Evolutionary conservation across 2,113 vertebrate genomes (phyloP).

Genomic region (Python bivittatus): DNA sequence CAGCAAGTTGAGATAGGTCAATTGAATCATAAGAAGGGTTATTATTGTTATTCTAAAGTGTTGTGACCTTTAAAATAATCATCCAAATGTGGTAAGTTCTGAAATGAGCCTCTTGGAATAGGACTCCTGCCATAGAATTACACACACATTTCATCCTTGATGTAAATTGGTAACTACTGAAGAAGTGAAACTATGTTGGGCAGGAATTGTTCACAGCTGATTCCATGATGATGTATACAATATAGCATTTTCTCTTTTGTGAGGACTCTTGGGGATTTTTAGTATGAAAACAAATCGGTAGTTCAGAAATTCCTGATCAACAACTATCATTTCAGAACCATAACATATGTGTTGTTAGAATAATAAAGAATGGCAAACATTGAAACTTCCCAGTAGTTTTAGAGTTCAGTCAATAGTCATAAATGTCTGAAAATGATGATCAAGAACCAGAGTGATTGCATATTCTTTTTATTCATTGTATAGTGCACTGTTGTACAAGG

Average conservation of each 20-base stretch:
- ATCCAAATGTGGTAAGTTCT: background rate
- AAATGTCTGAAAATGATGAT: background rate
- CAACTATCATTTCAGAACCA: background rate
- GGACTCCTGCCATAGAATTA: background rate
- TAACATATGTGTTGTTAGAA: accelerated
- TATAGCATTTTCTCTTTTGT: background rate
- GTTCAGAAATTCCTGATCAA: background rate
- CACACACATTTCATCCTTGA: background rate
- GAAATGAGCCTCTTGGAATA: constrained; percentile 9
- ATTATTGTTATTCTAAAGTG: background rate
- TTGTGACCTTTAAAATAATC: constrained; percentile 3
- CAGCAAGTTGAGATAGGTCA: constrained; percentile 18
- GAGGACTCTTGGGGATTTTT: background rate
- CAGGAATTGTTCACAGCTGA: background rate
- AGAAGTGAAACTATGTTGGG: background rate
- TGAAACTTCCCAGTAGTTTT: background rate
- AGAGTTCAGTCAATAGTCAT: background rate
- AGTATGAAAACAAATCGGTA: background rate
- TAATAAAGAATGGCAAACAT: background rate
- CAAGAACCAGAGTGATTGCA: background rate
- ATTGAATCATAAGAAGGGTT: constrained; percentile 14
- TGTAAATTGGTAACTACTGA: constrained; percentile 1
- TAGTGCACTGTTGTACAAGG: background rate
- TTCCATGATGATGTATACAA: constrained; percentile 2
- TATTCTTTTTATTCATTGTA: background rate